These are phyloP conservation scores for Medauroidea extradentata DNA, from an alignment of 1,140 invertebrate species.

Conservation along the genomic window DNA sequence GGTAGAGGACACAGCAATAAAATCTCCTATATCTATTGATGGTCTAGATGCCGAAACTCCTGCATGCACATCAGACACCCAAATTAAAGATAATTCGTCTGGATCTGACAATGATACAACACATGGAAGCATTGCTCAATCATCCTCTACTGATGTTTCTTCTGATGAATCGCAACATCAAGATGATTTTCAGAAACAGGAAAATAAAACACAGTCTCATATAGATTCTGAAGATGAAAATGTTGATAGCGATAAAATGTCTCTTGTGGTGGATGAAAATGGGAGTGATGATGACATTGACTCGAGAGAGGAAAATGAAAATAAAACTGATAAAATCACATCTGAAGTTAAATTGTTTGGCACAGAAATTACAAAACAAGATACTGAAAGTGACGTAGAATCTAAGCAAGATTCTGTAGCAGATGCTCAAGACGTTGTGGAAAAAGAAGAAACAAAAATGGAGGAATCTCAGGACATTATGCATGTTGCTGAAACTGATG, in stretches of 20 bases:
- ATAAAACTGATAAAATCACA: conserved; percentile 11
- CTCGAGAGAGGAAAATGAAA: conserved; percentile 17
- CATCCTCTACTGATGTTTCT: not conserved
- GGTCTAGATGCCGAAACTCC: not conserved
- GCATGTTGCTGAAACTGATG: conserved; percentile 54
- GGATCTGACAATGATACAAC: conserved; percentile 46
- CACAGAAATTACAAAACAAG: conserved; percentile 6
- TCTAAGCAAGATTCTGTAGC: conserved; percentile 8
- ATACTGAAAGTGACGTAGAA: conserved; percentile 12
- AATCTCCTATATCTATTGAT: not conserved
- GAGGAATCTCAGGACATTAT: conserved; percentile 33
- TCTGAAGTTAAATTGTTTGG: conserved; percentile 10
- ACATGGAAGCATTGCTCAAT: not conserved
- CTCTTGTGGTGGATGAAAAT: conserved; percentile 41
- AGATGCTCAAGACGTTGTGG: conserved; percentile 14
- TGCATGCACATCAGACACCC: not conserved
- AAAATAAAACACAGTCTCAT: conserved; percentile 17
- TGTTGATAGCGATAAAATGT: conserved; percentile 54
- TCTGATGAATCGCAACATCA: not conserved
- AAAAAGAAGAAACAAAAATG: conserved; percentile 29
- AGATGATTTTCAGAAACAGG: not conserved
- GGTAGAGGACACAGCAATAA: too few species aligned
- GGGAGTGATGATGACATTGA: conserved; percentile 24
- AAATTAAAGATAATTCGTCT: conserved; percentile 46
- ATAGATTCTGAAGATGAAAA: conserved; percentile 50